Conservation (phyloP, 2,888 invertebrate species). For the Dusona sp. region DNA sequence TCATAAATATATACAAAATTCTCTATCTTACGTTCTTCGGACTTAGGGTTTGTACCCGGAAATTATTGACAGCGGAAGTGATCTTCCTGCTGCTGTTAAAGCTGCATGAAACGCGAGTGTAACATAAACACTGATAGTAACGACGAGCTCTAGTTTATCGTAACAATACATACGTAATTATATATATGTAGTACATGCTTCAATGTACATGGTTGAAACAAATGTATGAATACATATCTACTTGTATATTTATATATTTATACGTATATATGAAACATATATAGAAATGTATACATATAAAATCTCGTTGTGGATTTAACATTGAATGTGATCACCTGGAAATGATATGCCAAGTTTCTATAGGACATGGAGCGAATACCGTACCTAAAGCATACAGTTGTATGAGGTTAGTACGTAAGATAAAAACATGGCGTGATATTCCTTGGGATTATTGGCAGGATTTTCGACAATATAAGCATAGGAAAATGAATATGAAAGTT, state of each 20-base stretch:
- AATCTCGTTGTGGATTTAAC: constrained; percentile 40
- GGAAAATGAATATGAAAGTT: background rate
- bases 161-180: constrained; percentile 30
- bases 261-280: background rate
- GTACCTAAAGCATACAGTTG: background rate
- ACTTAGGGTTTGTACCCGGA: constrained; percentile 37
- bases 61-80: constrained; percentile 68
- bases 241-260: background rate
- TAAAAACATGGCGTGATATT: constrained; percentile 25
- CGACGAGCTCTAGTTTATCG: constrained; percentile 53
- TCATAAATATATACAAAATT: constrained; percentile 14
- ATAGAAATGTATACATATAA: background rate
- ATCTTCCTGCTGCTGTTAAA: constrained; percentile 55
- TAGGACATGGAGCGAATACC: constrained; percentile 31
- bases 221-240: constrained; percentile 2
- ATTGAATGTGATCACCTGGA: constrained; percentile 53
- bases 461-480: background rate
- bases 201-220: background rate
- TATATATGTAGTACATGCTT: background rate
- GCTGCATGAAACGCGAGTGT: constrained; percentile 40
- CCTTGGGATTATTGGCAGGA: constrained; percentile 4
- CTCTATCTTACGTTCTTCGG: constrained; percentile 13
- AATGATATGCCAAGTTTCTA: constrained; percentile 47
- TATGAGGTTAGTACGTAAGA: background rate
- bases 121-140: constrained; percentile 45